These are phyloP conservation scores for Cryptocheilus praepositus DNA, from an alignment of 2,888 invertebrate species.

Conservation along the genomic window DNA sequence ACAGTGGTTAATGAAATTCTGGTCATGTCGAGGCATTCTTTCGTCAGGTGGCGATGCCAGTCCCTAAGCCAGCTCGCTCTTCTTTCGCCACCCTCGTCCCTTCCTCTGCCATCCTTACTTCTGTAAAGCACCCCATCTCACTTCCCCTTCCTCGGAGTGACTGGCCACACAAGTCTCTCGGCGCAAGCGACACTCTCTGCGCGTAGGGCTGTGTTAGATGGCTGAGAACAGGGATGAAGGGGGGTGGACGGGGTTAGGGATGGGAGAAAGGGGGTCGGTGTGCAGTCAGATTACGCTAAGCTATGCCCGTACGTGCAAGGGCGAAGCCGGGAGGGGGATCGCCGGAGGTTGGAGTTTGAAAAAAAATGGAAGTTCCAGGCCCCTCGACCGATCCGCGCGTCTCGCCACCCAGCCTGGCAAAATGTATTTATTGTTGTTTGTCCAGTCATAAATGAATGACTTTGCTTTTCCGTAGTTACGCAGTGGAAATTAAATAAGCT, in stretches of 20 bases:
- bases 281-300: slow-evolving; percentile 75
- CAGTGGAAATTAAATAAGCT: too few species aligned
- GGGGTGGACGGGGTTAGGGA: slow-evolving; percentile 45
- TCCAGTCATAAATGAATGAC: too few species aligned
- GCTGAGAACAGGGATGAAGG: slow-evolving; percentile 18
- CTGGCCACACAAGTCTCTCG: slow-evolving; percentile 48
- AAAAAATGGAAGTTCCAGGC: slow-evolving; percentile 71
- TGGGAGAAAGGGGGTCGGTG: slow-evolving; percentile 69
- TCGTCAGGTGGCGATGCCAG: slow-evolving; percentile 67
- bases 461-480: too few species aligned
- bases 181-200: slow-evolving; percentile 21
- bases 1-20: slow-evolving; percentile 66
- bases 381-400: slow-evolving; percentile 55
- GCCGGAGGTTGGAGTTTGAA: slow-evolving; percentile 55
- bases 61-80: slow-evolving; percentile 30
- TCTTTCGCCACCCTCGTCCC: slow-evolving; percentile 3
- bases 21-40: slow-evolving; percentile 70
- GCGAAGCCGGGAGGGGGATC: slow-evolving; percentile 35
- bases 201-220: not conserved
- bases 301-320: slow-evolving; percentile 75
- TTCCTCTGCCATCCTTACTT: not conserved
- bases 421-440: slow-evolving; percentile 75
- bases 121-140: slow-evolving; percentile 13
- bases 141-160: slow-evolving; percentile 39
- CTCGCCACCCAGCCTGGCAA: slow-evolving; percentile 63